A percentile compares a stretch with the other conserved stretches of the same genome.
phyloP scores from a whole-genome alignment of 1,140 invertebrate genomes.

The Drosophila ficusphila region DNA sequence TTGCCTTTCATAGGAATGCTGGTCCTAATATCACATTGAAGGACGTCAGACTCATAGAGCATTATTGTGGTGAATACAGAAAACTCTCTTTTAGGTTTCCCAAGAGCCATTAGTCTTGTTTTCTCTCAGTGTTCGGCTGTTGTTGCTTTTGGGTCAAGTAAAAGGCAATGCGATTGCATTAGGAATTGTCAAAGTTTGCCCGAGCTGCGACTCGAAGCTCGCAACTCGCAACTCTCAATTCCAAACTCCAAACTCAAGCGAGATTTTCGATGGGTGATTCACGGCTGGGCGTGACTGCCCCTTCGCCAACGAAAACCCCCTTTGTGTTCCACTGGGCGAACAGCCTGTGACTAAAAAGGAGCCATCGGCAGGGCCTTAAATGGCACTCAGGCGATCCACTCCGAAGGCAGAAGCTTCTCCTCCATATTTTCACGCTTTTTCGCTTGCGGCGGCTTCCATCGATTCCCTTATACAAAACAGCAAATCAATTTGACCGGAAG shows the following conservation, averaged over 20 bases:
- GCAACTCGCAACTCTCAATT: background rate
- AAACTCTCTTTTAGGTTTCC: too few relatives aligned
- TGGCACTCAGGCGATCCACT: conserved; percentile 1
- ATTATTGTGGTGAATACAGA: too few relatives aligned
- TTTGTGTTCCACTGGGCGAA: background rate
- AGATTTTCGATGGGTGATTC: conserved; percentile 34
- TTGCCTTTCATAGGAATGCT: too few relatives aligned
- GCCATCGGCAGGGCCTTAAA: conserved; percentile 12
- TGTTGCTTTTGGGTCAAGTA: conserved; percentile 76
- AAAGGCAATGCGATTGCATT: conserved; percentile 74
- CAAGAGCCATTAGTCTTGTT: conserved; percentile 7
- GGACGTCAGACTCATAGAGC: too few relatives aligned
- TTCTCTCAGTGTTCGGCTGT: conserved; percentile 16
- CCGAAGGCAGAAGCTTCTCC: conserved; percentile 8
- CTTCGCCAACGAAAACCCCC: background rate
- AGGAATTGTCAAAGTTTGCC: conserved; percentile 64
- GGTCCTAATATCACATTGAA: too few relatives aligned
- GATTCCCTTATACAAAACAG: conserved; percentile 29
- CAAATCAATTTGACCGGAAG: conserved; percentile 53
- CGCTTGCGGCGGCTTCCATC: conserved; percentile 12
- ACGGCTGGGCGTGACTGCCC: conserved; percentile 13
- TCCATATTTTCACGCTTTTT: background rate
- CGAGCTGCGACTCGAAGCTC: conserved; percentile 6
- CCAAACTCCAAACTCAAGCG: conserved; percentile 19
- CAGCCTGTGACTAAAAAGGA: conserved; percentile 20